Evolutionary conservation across 2,888 invertebrate species (phyloP).

Genomic region (Agriopis leucophaearia): DNA sequence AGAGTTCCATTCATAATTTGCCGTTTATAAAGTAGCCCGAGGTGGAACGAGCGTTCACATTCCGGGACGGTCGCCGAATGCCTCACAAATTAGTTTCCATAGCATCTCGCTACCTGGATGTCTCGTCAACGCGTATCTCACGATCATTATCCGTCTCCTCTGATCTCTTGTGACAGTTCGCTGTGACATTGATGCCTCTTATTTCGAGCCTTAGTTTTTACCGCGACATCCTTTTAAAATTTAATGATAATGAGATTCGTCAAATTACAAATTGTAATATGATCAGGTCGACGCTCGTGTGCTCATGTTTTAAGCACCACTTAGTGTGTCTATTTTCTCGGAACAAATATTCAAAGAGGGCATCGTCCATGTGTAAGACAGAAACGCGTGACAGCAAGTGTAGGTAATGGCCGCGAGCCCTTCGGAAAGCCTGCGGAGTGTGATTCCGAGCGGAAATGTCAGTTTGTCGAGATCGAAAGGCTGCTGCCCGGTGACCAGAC

Average conservation of each 20-base stretch:
- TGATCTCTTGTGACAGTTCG: slow-evolving; percentile 49
- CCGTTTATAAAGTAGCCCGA: slow-evolving; percentile 27
- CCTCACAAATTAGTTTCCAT: slow-evolving; percentile 69
- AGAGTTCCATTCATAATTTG: slow-evolving; percentile 34
- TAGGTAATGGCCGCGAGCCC: slow-evolving; percentile 54
- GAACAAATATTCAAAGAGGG: slow-evolving; percentile 62
- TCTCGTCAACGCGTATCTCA: slow-evolving; percentile 55
- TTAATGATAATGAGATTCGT: slow-evolving; percentile 47
- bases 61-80: slow-evolving; percentile 62
- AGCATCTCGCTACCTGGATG: slow-evolving; percentile 60
- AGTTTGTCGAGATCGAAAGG: slow-evolving; percentile 71
- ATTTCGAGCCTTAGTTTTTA: slow-evolving; percentile 28
- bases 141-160: slow-evolving; percentile 58
- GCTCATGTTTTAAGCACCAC: slow-evolving; percentile 45
- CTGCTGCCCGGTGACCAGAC: slow-evolving; percentile 49
- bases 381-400: slow-evolving; percentile 56
- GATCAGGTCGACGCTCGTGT: slow-evolving; percentile 43
- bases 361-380: slow-evolving; percentile 55
- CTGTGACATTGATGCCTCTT: slow-evolving; percentile 36
- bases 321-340: slow-evolving; percentile 58
- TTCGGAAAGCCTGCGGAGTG: slow-evolving; percentile 60
- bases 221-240: slow-evolving; percentile 16
- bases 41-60: slow-evolving; percentile 56
- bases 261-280: slow-evolving; percentile 55
- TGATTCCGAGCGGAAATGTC: slow-evolving; percentile 75